Conservation (phyloP, 2,888 invertebrate genomes). For the Orthosia gracilis region DNA sequence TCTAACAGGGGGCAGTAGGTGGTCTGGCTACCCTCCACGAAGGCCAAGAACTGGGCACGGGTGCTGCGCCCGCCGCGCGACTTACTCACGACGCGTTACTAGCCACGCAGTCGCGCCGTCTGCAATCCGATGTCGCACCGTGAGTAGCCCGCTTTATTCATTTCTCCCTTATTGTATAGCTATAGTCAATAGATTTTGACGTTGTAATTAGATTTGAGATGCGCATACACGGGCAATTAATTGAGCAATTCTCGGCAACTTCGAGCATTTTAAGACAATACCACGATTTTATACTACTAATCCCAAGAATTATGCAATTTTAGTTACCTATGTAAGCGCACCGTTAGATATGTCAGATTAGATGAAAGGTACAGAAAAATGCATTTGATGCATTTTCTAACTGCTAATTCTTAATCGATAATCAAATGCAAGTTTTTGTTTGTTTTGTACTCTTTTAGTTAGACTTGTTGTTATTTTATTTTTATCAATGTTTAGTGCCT, state of each 20-base stretch:
- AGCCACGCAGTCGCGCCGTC: slow-evolving; percentile 95
- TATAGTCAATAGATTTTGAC: slow-evolving; percentile 18
- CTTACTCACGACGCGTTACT: slow-evolving; percentile 95
- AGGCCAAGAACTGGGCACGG: slow-evolving; percentile 93
- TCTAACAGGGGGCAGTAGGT: slow-evolving; percentile 81
- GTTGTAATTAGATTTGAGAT: slow-evolving; percentile 40
- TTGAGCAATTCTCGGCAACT: not conserved
- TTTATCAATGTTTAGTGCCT: slow-evolving; percentile 35
- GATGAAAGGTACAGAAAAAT: no score
- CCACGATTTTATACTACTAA: not conserved
- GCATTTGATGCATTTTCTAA: not conserved
- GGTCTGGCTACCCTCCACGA: slow-evolving; percentile 96
- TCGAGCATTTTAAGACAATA: not conserved
- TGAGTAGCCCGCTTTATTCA: slow-evolving; percentile 71
- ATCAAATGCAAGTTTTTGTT: slow-evolving; percentile 45
- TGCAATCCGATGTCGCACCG: slow-evolving; percentile 91
- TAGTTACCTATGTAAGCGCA: slow-evolving; percentile 6
- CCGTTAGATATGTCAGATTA: slow-evolving; percentile 63
- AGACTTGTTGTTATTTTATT: slow-evolving; percentile 39
- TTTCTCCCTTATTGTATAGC: slow-evolving; percentile 14
- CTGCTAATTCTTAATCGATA: not conserved
- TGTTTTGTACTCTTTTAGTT: slow-evolving; percentile 58
- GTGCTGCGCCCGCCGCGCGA: slow-evolving; percentile 91
- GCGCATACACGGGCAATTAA: slow-evolving; percentile 4
- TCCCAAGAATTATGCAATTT: not conserved